Conservation (phyloP, 2,888 invertebrate genomes). For the Idaea biselata region DNA sequence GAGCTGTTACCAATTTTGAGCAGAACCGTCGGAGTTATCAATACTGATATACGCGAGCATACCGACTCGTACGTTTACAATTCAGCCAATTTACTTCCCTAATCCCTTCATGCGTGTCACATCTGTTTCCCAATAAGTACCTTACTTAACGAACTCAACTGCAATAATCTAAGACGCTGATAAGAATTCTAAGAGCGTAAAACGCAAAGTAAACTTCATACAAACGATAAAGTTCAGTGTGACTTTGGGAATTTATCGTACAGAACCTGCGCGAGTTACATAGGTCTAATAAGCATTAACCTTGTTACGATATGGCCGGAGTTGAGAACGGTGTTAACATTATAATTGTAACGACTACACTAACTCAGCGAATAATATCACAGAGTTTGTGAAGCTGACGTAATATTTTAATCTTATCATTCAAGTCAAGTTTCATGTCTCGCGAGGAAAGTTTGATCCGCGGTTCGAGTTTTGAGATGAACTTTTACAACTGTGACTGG, state of each 20-base stretch:
- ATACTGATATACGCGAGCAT: no score
- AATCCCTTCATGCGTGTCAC: not conserved
- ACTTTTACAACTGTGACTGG: slow-evolving; percentile 57
- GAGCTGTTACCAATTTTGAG: no score
- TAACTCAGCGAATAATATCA: slow-evolving; percentile 50
- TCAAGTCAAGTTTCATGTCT: slow-evolving; percentile 70
- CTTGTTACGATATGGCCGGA: slow-evolving; percentile 38
- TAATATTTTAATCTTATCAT: slow-evolving; percentile 77
- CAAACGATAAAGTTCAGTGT: slow-evolving; percentile 38
- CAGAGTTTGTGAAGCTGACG: slow-evolving; percentile 60
- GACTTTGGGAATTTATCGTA: slow-evolving; percentile 28
- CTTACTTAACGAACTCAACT: not conserved
- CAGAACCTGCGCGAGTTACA: slow-evolving; percentile 35
- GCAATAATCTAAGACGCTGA: slow-evolving; percentile 16
- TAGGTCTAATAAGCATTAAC: slow-evolving; percentile 39
- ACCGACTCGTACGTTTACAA: no score
- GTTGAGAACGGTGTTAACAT: slow-evolving; percentile 43
- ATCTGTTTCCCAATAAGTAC: not conserved
- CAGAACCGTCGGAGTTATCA: no score
- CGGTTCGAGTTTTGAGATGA: slow-evolving; percentile 65
- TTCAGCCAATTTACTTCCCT: no score
- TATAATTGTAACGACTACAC: slow-evolving; percentile 44
- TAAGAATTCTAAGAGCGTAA: slow-evolving; percentile 33
- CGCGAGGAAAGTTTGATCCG: slow-evolving; percentile 70
- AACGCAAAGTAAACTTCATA: slow-evolving; percentile 37